Evolutionary conservation across 2,113 vertebrate genomes (phyloP).

Genomic region (Hiodon alosoides): DNA sequence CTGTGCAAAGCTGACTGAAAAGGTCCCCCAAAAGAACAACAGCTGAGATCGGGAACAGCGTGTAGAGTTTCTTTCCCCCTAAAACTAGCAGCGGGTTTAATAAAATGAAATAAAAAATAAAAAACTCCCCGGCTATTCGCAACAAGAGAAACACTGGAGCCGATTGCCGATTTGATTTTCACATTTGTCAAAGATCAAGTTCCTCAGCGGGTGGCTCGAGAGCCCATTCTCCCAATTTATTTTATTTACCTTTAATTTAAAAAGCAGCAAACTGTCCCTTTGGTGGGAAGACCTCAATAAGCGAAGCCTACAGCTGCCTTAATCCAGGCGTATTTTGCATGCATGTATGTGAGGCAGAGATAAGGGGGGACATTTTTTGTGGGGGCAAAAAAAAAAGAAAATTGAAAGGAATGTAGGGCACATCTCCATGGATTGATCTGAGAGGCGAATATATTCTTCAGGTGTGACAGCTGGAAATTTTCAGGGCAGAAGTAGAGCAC

Average conservation of each 20-base stretch:
- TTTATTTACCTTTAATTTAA: slow-evolving; percentile 24
- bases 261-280: slow-evolving; percentile 23
- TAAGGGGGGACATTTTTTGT: slow-evolving; percentile 32
- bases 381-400: slow-evolving; percentile 23
- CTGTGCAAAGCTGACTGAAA: slow-evolving; percentile 8
- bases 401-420: slow-evolving; percentile 45
- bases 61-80: neutral
- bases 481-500: slow-evolving; percentile 34
- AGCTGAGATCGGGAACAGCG: slow-evolving; percentile 10
- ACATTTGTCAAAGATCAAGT: slow-evolving; percentile 6
- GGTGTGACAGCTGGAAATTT: slow-evolving; percentile 38
- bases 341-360: slow-evolving; percentile 38
- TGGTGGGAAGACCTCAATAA: slow-evolving; percentile 8
- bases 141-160: neutral
- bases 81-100: slow-evolving; percentile 16
- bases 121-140: slow-evolving; percentile 4
- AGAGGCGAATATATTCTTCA: slow-evolving; percentile 38
- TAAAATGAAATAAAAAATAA: neutral
- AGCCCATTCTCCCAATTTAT: neutral
- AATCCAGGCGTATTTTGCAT: slow-evolving; percentile 35
- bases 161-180: neutral
- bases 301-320: slow-evolving; percentile 25
- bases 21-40: slow-evolving; percentile 13
- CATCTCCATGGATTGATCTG: slow-evolving; percentile 48
- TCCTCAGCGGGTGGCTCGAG: neutral